phyloP scores from a whole-genome alignment of 1,140 invertebrate genomes.

The Thalassaphorura encarpata region DNA sequence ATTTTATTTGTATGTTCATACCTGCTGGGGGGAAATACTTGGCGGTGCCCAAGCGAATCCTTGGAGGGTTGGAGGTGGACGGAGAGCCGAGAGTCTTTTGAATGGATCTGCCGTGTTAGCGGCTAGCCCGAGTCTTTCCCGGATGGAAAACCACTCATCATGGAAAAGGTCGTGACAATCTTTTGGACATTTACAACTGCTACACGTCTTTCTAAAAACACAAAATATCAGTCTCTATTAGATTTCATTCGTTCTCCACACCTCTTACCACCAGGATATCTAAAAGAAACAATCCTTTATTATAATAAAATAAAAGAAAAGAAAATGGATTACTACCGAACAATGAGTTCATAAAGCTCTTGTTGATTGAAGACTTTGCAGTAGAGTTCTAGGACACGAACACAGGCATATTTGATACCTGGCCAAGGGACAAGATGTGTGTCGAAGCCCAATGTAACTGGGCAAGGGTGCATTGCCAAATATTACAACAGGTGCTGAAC shows the following conservation, averaged over 20 bases:
- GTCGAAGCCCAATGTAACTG: constrained; percentile 36
- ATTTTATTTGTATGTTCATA: constrained; percentile 33
- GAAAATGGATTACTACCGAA: constrained; percentile 48
- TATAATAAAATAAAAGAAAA: no score
- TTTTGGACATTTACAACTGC: constrained; percentile 75
- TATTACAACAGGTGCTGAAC: no score
- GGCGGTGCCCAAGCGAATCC: constrained; percentile 75
- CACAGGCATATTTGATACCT: constrained; percentile 63
- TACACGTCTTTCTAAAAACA: constrained; percentile 65
- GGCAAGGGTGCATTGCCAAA: constrained; percentile 32
- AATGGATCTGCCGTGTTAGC: constrained; percentile 37
- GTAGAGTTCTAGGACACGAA: constrained; percentile 66
- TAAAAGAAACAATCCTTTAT: no score
- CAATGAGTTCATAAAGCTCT: constrained; percentile 63
- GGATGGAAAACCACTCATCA: constrained; percentile 70
- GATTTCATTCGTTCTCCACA: no score
- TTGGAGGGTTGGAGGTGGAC: constrained; percentile 35
- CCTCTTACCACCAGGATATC: no score
- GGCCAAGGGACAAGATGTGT: constrained; percentile 54
- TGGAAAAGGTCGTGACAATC: constrained; percentile 77
- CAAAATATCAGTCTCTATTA: no score
- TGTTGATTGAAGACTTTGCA: constrained; percentile 70
- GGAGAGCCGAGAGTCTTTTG: constrained; percentile 20
- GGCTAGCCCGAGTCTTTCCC: constrained; percentile 66
- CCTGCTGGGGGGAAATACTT: constrained; percentile 54